Evolutionary conservation across 1,140 invertebrate species (phyloP), one percentile per base, ranked within the genome.

Genomic region (Latrodectus geometricus): DNA sequence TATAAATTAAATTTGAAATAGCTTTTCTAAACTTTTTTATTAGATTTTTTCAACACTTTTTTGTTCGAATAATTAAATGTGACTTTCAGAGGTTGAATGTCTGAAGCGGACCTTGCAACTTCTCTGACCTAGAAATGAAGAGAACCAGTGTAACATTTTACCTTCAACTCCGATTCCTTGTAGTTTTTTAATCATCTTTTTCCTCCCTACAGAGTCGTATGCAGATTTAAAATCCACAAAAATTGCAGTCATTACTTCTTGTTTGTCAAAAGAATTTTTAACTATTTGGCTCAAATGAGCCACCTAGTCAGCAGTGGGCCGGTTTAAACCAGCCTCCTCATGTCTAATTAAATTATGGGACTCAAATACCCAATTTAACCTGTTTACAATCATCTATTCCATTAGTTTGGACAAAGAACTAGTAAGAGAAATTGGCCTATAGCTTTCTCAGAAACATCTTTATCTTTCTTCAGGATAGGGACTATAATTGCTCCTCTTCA

Each of bases 341-440:
- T 56, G 17, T 66, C 35, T 0, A 80, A 61, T 69, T 21, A 70
- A 20, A 50, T 70, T 54, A 50, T 9, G 35, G 35, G 12, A 61
- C 20, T 70, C 76, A 50, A 69, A 20, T 48, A 80, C 61, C 78
- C 66, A 80, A 21, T 70, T 66, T 35, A 69, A 52, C 69, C 78
- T 68, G 9, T 49, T 70, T 8, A 61, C 52, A 15, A 69, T 21
- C 65, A 80, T 68, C 23, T 20, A 0, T 70, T 80, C 78, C 65
- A 80, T 80, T 21, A 70, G 15, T 54, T 80, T 80, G 9, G 0
- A n/a, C 52, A 80, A n/a, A 69, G 12, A 0, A 70, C 65, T 80
- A 14, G 78, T 80, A 70, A 80, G 78, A 68, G 66, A 80, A 52
- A 80, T n/a, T n/a, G n/a, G n/a, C n/a, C n/a, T 69, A 21, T 50